Conservation (phyloP, 2,113 vertebrate species). For the Psittacara wagleri region DNA sequence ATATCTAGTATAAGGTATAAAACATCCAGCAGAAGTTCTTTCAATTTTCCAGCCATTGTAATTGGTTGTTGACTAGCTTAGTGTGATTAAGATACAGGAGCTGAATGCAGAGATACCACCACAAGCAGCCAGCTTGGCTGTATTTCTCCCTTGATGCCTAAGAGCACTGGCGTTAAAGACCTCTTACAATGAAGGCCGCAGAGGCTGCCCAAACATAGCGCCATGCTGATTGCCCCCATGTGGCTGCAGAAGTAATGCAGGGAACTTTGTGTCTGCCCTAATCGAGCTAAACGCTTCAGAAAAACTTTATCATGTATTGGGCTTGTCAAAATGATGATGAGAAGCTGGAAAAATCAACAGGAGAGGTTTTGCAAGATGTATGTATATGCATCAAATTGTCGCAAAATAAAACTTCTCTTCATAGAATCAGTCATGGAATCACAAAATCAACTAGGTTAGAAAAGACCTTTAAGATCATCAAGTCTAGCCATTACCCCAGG, state of each 20-base stretch:
- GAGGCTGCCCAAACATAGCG: neutral
- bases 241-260: neutral
- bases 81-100: neutral
- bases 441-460: neutral
- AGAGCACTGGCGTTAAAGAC: neutral
- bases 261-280: neutral
- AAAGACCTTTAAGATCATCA: neutral
- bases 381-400: neutral
- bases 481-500: neutral
- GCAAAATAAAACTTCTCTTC: neutral
- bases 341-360: neutral
- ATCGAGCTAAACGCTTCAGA: neutral
- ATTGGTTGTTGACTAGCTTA: neutral
- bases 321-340: neutral
- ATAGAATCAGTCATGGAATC: neutral
- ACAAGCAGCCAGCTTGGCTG: neutral
- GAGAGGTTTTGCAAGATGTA: neutral
- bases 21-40: neutral
- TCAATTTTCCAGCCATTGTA: neutral
- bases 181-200: neutral
- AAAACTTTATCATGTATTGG: neutral
- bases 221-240: neutral
- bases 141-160: neutral
- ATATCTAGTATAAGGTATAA: neutral
- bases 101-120: neutral